These are phyloP conservation scores for Cordilura impudica DNA, from an alignment of 2,888 invertebrate genomes.

Conservation along the genomic window DNA sequence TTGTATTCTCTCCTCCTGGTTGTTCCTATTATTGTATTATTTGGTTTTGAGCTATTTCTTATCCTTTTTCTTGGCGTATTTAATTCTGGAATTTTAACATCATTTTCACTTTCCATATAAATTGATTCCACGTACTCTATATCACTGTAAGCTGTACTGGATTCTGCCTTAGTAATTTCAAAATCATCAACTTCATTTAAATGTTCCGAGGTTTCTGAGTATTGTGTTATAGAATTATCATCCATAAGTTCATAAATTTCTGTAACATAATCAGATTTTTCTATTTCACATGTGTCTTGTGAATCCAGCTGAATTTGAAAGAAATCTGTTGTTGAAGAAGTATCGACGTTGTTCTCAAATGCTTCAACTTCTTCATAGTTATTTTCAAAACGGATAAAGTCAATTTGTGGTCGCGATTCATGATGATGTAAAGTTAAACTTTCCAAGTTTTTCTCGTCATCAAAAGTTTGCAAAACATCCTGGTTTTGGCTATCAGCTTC, in stretches of 20 bases:
- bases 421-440: neutral
- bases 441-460: neutral
- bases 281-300: constrained; percentile 3
- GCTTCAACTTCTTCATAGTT: neutral
- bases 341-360: neutral
- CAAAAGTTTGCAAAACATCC: neutral
- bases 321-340: neutral
- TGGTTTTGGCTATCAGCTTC: neutral
- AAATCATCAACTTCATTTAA: neutral
- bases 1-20: constrained; percentile 10
- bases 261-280: constrained; percentile 47
- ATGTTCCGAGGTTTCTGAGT: neutral
- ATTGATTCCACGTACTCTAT: constrained; percentile 21
- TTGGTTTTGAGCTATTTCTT: neutral
- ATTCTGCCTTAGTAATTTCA: neutral
- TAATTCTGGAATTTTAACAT: neutral
- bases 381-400: neutral
- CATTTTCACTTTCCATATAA: neutral
- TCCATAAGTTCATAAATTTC: constrained; percentile 56
- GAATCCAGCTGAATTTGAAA: neutral
- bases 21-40: neutral
- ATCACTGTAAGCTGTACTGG: neutral
- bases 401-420: neutral
- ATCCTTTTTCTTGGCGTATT: neutral
- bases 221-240: constrained; percentile 14